These are phyloP conservation scores for Junonia oenone DNA, from an alignment of 2,888 invertebrate species.

Conservation along the genomic window DNA sequence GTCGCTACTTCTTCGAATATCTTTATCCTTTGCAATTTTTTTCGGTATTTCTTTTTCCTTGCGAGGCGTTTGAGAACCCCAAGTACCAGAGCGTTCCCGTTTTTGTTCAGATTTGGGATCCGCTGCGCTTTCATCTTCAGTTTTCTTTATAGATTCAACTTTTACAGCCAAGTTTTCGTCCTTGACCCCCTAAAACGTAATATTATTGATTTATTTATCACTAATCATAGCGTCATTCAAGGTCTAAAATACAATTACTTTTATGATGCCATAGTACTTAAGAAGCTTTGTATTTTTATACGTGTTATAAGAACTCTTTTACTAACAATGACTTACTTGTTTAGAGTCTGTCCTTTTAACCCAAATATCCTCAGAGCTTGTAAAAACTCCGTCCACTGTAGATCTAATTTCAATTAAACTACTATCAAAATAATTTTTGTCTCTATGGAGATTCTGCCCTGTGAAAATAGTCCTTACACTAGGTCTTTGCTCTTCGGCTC, in stretches of 20 bases:
- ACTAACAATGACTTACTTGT: conserved; percentile 68
- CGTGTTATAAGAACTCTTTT: neutral
- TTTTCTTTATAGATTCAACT: conserved; percentile 16
- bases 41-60: conserved; percentile 46
- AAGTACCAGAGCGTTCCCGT: conserved; percentile 83
- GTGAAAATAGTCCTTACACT: conserved; percentile 82
- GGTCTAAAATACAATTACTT: neutral
- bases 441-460: conserved; percentile 81
- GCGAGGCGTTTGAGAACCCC: conserved; percentile 62
- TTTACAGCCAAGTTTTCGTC: conserved; percentile 7
- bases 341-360: conserved; percentile 80
- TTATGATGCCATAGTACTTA: neutral
- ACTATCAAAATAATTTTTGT: conserved; percentile 90
- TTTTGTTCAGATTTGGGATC: conserved; percentile 34
- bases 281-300: neutral
- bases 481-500: conserved; percentile 77
- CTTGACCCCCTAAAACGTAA: conserved; percentile 34
- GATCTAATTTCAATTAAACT: conserved; percentile 90
- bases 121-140: conserved; percentile 14
- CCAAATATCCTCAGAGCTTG: conserved; percentile 86
- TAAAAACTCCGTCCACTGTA: conserved; percentile 81
- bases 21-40: conserved; percentile 48
- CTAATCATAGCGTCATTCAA: neutral
- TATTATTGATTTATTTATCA: neutral
- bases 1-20: conserved; percentile 52